phyloP scores from a whole-genome alignment of 2,797 vertebrate species.

The Gastrophryne carolinensis region DNA sequence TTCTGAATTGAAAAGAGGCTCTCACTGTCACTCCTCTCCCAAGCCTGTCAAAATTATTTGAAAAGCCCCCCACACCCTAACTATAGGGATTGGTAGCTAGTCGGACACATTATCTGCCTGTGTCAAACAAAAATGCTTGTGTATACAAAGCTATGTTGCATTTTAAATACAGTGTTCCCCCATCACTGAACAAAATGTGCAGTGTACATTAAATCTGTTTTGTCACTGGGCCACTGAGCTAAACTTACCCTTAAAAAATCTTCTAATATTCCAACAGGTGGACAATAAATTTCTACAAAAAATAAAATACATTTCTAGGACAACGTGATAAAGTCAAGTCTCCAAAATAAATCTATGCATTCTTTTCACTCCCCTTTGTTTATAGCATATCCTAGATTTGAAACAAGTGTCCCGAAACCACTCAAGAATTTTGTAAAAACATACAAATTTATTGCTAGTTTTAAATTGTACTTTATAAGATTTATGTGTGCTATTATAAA shows the following conservation, averaged over 20 bases:
- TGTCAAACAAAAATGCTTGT: too few relatives aligned
- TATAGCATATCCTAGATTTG: not conserved
- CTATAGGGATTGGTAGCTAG: too few relatives aligned
- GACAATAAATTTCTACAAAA: slow-evolving; percentile 8
- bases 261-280: slow-evolving; percentile 8
- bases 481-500: slow-evolving; percentile 22
- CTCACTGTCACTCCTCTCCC: too few relatives aligned
- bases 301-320: not conserved
- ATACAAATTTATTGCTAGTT: slow-evolving; percentile 14
- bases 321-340: slow-evolving; percentile 1
- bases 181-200: too few relatives aligned
- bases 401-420: not conserved
- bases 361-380: not conserved
- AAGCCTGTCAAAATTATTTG: too few relatives aligned
- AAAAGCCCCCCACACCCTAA: too few relatives aligned
- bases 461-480: slow-evolving; percentile 9
- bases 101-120: too few relatives aligned
- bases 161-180: too few relatives aligned
- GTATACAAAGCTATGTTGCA: not conserved
- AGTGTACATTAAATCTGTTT: not conserved
- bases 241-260: slow-evolving; percentile 13
- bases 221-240: not conserved
- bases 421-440: slow-evolving; percentile 7
- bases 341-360: not conserved
- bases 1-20: too few relatives aligned